These are phyloP conservation scores for Lethenteron camtschaticum DNA, from an alignment of 2,113 vertebrate genomes.

Conservation along the genomic window DNA sequence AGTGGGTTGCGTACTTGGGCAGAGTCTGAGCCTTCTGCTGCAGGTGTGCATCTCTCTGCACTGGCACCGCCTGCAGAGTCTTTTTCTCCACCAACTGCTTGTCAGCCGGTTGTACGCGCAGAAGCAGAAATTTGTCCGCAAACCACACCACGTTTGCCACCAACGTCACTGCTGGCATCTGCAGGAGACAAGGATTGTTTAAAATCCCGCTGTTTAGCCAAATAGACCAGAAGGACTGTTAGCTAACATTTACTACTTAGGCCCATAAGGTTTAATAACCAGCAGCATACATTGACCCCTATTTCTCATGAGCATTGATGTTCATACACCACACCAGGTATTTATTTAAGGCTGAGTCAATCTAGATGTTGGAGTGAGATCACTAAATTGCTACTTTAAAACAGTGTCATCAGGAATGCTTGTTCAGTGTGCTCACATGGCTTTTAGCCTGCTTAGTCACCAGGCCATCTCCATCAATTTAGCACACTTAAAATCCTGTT, in stretches of 20 bases:
- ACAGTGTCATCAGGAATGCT: no score
- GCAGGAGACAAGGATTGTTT: background rate
- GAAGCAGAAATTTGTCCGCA: slow-evolving; percentile 58
- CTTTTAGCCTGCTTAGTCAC: no score
- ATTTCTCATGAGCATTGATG: no score
- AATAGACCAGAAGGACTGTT: background rate
- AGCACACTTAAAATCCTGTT: no score
- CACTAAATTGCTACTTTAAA: no score
- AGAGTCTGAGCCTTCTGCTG: slow-evolving; percentile 68
- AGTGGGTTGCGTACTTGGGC: slow-evolving; percentile 39
- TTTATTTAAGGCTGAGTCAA: no score
- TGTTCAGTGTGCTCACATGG: no score
- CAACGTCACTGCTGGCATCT: slow-evolving; percentile 89
- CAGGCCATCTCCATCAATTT: no score
- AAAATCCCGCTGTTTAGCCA: no score
- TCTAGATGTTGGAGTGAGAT: no score
- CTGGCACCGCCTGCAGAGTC: slow-evolving; percentile 45
- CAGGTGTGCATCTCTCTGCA: slow-evolving; percentile 52
- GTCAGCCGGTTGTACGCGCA: slow-evolving; percentile 59
- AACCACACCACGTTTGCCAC: slow-evolving; percentile 92
- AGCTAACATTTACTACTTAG: rapidly evolving
- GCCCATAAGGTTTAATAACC: slow-evolving; percentile 2
- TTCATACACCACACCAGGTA: no score
- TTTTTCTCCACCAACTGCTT: slow-evolving; percentile 70
- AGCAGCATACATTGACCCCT: no score